phyloP scores from a whole-genome alignment of 2,888 invertebrate species.

The Polydesmus complanatus region DNA sequence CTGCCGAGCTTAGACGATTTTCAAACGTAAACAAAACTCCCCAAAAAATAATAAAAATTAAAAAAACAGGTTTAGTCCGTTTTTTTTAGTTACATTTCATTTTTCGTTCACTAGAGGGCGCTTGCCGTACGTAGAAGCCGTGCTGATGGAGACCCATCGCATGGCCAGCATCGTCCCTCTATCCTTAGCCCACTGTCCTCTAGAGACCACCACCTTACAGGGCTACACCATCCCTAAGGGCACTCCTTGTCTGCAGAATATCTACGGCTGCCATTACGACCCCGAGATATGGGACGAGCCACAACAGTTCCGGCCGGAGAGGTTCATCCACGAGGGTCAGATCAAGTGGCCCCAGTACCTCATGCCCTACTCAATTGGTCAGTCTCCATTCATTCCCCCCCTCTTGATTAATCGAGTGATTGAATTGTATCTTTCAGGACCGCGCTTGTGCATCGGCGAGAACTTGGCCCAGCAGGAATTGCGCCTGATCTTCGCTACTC shows the following conservation, averaged over 20 bases:
- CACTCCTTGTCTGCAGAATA: neutral
- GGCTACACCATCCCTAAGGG: neutral
- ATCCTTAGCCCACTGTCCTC: neutral
- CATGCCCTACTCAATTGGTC: neutral
- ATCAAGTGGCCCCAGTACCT: neutral
- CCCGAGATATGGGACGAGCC: neutral
- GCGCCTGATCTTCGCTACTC: neutral
- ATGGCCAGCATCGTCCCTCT: neutral
- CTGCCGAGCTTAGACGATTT: constrained; percentile 17
- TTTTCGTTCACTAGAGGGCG: neutral
- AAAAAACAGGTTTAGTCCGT: too few species aligned
- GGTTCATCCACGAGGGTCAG: neutral
- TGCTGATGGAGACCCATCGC: neutral
- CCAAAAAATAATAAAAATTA: too few species aligned
- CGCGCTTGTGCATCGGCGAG: neutral
- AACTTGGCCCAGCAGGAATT: neutral
- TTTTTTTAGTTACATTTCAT: too few species aligned
- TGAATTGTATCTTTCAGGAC: too few species aligned
- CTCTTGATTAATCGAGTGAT: too few species aligned
- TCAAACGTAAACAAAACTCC: too few species aligned
- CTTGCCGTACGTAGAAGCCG: neutral
- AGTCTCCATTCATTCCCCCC: too few species aligned
- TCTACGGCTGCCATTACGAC: neutral
- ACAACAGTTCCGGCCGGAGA: neutral
- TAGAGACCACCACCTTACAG: neutral